phyloP scores from a whole-genome alignment of 2,888 invertebrate species.

The Eristalinus aeneus region DNA sequence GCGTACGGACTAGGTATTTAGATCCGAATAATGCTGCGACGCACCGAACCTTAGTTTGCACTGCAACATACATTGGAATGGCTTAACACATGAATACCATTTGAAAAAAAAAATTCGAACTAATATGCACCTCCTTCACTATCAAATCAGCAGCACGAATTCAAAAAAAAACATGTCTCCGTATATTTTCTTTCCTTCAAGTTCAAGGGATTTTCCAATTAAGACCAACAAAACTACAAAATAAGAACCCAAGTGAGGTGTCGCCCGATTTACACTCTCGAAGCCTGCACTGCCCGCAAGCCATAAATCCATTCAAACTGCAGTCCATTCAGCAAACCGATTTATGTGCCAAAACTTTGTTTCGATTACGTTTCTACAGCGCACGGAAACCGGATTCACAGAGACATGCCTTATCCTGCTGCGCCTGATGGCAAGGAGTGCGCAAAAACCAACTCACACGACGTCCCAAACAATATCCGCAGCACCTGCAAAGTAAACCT shows the following conservation, averaged over 20 bases:
- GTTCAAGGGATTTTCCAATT: too few relatives aligned
- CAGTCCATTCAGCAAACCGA: background rate
- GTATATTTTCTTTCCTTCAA: too few relatives aligned
- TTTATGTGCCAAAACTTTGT: background rate
- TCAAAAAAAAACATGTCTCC: too few relatives aligned
- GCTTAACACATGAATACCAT: too few relatives aligned
- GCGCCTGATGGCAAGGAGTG: background rate
- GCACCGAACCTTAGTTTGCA: too few relatives aligned
- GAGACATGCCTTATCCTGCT: background rate
- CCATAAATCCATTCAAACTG: background rate
- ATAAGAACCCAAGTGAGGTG: background rate
- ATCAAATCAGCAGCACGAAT: too few relatives aligned
- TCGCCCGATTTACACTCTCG: background rate
- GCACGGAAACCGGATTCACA: background rate
- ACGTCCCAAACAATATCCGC: slow-evolving; percentile 33
- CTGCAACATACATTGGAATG: too few relatives aligned
- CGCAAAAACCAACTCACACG: background rate
- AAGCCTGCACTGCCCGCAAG: background rate
- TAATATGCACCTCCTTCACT: too few relatives aligned
- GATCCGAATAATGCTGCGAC: too few relatives aligned
- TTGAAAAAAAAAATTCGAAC: too few relatives aligned
- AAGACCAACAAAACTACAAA: background rate
- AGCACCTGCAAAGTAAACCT: slow-evolving; percentile 40
- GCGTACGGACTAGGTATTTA: too few relatives aligned
- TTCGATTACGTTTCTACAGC: background rate